Conservation (phyloP, 2,888 invertebrate genomes). For the Cataglyphis altisquamis region DNA sequence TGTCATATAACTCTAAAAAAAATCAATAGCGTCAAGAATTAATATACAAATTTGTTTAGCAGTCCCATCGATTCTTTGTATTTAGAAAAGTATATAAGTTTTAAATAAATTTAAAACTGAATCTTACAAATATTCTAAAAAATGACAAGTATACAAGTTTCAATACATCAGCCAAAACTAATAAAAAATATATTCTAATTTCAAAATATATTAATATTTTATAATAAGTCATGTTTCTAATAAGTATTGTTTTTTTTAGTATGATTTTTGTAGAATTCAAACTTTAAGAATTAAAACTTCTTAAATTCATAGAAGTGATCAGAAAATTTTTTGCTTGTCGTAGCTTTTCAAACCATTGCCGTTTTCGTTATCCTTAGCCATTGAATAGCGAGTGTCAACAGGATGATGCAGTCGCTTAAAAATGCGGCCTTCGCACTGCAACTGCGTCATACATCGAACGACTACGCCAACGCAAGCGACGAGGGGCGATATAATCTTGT, state of each 20-base stretch:
- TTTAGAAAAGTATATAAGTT: not conserved
- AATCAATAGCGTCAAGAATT: constrained; percentile 33
- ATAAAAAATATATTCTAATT: not conserved
- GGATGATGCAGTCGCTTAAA: constrained; percentile 77
- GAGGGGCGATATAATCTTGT: constrained; percentile 15
- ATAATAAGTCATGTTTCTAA: not conserved
- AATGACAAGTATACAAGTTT: not conserved
- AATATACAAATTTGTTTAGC: constrained; percentile 25
- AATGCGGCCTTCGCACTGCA: constrained; percentile 77
- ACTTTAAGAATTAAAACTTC: constrained; percentile 31
- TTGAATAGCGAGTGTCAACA: constrained; percentile 72
- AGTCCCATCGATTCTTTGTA: not conserved
- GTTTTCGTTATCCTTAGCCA: constrained; percentile 65
- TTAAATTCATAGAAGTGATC: constrained; percentile 37
- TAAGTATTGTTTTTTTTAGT: not conserved
- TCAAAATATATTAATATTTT: not conserved
- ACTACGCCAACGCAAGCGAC: constrained; percentile 35
- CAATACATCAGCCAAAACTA: too few relatives aligned
- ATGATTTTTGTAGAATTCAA: not conserved
- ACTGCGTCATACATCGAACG: constrained; percentile 64
- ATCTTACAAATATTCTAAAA: not conserved
- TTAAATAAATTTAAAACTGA: constrained; percentile 10
- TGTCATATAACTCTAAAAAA: constrained; percentile 5
- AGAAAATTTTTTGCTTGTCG: constrained; percentile 50
- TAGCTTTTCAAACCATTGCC: constrained; percentile 53